A percentile compares a stretch with the other conserved stretches of the same genome.
These are phyloP conservation scores for Thelaira solivaga DNA, from an alignment of 2,888 invertebrate species.

Conservation along the genomic window DNA sequence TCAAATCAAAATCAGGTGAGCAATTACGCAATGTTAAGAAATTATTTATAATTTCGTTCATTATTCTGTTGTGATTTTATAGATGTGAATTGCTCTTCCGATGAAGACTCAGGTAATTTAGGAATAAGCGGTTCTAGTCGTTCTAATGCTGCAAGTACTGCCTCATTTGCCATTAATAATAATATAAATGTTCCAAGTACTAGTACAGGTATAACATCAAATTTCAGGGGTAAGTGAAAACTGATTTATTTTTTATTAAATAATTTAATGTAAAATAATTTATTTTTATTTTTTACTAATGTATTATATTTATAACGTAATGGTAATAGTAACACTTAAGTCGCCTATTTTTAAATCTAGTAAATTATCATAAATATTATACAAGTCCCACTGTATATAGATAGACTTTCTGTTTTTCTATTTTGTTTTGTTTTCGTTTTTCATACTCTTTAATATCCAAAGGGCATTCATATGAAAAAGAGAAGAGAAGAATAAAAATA, in stretches of 20 bases:
- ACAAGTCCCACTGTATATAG: no score
- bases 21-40: neutral
- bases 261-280: no score
- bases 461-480: no score
- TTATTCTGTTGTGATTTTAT: neutral
- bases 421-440: no score
- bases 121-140: conserved; percentile 58
- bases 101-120: conserved; percentile 60
- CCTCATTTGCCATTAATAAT: conserved; percentile 28
- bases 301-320: no score
- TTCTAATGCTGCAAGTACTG: conserved; percentile 58
- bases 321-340: no score
- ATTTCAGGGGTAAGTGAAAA: conserved; percentile 67
- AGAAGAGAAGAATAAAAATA: no score
- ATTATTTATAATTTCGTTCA: neutral
- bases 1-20: conserved; percentile 43
- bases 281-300: no score
- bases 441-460: no score
- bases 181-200: conserved; percentile 81
- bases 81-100: conserved; percentile 58
- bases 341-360: no score
- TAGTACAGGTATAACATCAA: conserved; percentile 80
- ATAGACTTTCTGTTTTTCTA: no score
- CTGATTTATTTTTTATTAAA: neutral
- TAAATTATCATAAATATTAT: no score